These are phyloP conservation scores for Melanogrammus aeglefinus DNA, from an alignment of 2,797 vertebrate species.

Conservation along the genomic window DNA sequence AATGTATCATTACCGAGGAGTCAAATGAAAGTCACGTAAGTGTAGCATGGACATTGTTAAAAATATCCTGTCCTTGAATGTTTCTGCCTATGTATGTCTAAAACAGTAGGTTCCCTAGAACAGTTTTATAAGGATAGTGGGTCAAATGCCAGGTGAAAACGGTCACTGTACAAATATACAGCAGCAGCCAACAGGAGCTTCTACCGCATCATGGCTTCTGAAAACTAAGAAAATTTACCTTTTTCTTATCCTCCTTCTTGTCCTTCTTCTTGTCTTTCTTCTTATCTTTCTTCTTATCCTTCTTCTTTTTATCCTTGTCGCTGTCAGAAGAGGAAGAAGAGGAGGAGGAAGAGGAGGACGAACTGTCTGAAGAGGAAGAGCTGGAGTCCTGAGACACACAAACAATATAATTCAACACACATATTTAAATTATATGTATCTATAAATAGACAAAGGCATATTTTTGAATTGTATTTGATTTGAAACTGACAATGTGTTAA, in stretches of 20 bases:
- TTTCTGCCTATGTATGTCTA: not conserved
- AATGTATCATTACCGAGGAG: too few relatives aligned
- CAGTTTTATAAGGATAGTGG: not conserved
- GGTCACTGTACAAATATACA: not conserved
- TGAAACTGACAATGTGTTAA: not conserved
- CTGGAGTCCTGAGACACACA: slow-evolving; percentile 46
- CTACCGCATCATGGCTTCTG: not conserved
- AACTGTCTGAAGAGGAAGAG: slow-evolving; percentile 55
- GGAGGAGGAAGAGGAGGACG: slow-evolving; percentile 47
- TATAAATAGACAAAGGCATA: not conserved
- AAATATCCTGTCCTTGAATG: too few relatives aligned
- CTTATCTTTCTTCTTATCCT: slow-evolving; percentile 52
- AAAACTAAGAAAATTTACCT: slow-evolving; percentile 21
- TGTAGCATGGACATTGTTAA: too few relatives aligned
- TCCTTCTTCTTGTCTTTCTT: slow-evolving; percentile 39
- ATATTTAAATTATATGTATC: not conserved
- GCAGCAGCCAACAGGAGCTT: not conserved
- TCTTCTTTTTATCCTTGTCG: slow-evolving; percentile 18
- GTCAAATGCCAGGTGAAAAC: not conserved
- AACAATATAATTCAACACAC: not conserved
- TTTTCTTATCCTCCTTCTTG: slow-evolving; percentile 29
- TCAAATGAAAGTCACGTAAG: too few relatives aligned
- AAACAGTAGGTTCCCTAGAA: not conserved
- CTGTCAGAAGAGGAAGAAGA: slow-evolving; percentile 12
- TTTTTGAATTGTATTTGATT: too few relatives aligned